Evolutionary conservation across 2,888 invertebrate genomes (phyloP), one percentile per base, ranked within the genome.

Genomic region (Rapana venosa): DNA sequence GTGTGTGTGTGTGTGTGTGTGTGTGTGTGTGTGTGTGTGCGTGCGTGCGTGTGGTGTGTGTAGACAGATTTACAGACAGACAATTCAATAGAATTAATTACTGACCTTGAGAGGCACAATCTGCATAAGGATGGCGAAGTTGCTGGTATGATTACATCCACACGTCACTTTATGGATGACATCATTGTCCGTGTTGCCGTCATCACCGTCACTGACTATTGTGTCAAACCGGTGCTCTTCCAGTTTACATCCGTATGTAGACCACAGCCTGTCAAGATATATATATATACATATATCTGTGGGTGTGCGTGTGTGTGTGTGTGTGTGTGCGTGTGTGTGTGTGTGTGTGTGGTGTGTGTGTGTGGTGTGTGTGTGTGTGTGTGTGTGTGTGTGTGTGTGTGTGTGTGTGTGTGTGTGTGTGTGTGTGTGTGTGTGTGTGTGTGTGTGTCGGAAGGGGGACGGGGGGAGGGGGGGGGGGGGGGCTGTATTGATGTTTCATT

Each of bases 111-210:
- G 90, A 6, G 92, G 90, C n/a, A 89, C 91, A 11, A 94, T 90
- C 90, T 94, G 94, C 94, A 94, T 94, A 15, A 94, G 92, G 26
- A 94, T 92, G 47, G 94, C 94, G 90, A 94, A 94, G 91, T 93
- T 94, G 13, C 94, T 95, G 26, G 94, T 92, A 88, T 95, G 94
- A 87, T 93, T 92, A 90, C 94, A 95, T 6, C 88, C 87, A 89
- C 94, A 95, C 36, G 77, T 61, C 4, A 87, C 87, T 32, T 58
- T 32, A 35, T 56, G 20, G 0, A 20, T 5, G 35, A 8, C 74
- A 2, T 26, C 56, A 58, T 58, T 22, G 20, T 1, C 86, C 0
- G 17, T 83, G 79, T n/a, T 66, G 35, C 74, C 87, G 58, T 4
- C 32, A 47, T 20, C 83, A 77, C 35, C 30, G 30, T 70, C 74